phyloP scores from a whole-genome alignment of 2,113 vertebrate genomes.

The Perccottus glenii region DNA sequence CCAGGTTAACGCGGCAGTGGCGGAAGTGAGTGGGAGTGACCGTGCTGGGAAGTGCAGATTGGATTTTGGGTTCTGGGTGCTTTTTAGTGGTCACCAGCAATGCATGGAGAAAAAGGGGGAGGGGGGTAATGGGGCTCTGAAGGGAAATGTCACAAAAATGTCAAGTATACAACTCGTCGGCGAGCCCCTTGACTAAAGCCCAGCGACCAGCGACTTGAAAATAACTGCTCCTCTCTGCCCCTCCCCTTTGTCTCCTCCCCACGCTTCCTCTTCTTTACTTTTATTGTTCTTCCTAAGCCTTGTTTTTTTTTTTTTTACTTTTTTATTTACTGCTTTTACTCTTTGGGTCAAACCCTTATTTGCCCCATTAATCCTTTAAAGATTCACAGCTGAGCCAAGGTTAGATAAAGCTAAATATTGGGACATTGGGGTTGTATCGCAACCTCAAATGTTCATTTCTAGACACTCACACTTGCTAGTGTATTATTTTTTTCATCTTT shows the following conservation, averaged over 20 bases:
- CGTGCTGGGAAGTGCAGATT: slow-evolving; percentile 35
- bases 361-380: too few relatives aligned
- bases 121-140: slow-evolving; percentile 40
- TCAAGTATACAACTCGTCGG: slow-evolving; percentile 74
- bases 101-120: slow-evolving; percentile 49
- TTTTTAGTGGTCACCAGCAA: slow-evolving; percentile 56
- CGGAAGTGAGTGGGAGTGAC: slow-evolving; percentile 46
- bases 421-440: too few relatives aligned
- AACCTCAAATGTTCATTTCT: too few relatives aligned
- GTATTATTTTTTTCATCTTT: too few relatives aligned
- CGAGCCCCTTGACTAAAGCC: slow-evolving; percentile 39
- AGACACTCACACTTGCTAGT: too few relatives aligned
- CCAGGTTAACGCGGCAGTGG: slow-evolving; percentile 33
- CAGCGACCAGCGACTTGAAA: slow-evolving; percentile 14
- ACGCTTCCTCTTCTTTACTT: slow-evolving; percentile 19
- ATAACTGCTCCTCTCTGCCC: slow-evolving; percentile 16
- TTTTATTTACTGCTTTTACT: slow-evolving; percentile 11
- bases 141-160: slow-evolving; percentile 85
- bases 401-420: too few relatives aligned
- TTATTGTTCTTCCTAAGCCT: slow-evolving; percentile 3
- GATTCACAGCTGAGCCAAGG: too few relatives aligned
- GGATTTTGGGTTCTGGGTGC: slow-evolving; percentile 40
- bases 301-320: slow-evolving; percentile 8
- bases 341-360: slow-evolving; percentile 21
- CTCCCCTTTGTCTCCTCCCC: slow-evolving; percentile 13